phyloP scores from a whole-genome alignment of 2,888 invertebrate genomes.

The Pilophorus perplexus region DNA sequence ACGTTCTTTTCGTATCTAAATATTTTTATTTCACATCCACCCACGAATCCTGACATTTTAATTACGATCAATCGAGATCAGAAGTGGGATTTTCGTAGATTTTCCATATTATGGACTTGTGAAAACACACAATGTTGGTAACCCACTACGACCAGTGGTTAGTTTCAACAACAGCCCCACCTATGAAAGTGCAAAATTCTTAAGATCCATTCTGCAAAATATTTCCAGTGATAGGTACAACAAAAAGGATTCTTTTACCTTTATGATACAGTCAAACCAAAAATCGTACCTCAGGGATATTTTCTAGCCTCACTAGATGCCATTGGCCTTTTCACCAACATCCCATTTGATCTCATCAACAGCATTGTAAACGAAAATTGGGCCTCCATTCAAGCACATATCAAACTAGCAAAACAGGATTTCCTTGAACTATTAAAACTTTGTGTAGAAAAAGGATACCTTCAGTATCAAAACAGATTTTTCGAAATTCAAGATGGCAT shows the following conservation, averaged over 20 bases:
- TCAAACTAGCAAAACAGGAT: neutral
- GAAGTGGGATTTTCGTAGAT: too few relatives aligned
- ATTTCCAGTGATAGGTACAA: neutral
- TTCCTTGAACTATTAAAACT: neutral
- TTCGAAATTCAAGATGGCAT: neutral
- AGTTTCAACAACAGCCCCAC: constrained; percentile 16
- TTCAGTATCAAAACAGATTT: neutral
- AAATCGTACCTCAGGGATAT: neutral
- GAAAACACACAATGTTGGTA: neutral
- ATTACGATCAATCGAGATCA: too few relatives aligned
- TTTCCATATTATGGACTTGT: constrained; percentile 1
- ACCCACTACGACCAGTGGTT: neutral
- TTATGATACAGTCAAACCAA: neutral
- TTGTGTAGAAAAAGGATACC: neutral
- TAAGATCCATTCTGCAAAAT: neutral
- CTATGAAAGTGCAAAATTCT: neutral
- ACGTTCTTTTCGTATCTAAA: too few relatives aligned
- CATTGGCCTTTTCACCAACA: neutral
- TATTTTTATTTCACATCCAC: too few relatives aligned
- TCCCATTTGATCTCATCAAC: neutral
- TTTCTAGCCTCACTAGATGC: constrained; percentile 7
- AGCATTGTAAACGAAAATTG: neutral
- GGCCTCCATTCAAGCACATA: neutral
- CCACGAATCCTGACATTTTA: too few relatives aligned
- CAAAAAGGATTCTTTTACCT: neutral